Evolutionary conservation across 2,797 vertebrate genomes (phyloP), one percentile per base, ranked within the genome.

Genomic region (Pipistrellus pygmaeus): DNA sequence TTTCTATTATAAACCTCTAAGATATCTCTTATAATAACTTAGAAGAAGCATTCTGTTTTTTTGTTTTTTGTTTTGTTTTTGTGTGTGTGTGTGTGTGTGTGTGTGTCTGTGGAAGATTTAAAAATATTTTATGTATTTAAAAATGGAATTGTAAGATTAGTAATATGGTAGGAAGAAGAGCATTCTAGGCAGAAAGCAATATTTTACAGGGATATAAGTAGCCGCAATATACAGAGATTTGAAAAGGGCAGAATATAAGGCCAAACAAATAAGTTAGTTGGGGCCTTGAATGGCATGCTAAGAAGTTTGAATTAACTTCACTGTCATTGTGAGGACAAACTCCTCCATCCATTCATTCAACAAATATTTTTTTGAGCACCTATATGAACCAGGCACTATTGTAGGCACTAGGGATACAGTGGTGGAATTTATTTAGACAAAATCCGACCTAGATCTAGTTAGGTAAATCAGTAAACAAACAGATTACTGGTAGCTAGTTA

Each of bases 111-210:
- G 32, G 62, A 62, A 35, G 75, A 64, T 41, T 88, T 64, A 38
- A 93, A 66, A 94, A 71, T 41, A 32, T 83, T 84, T 93, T 85
- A 80, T 93, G 11, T 91, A 25, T 93, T 89, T 51, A 44, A 87
- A 48, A 8, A 87, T 23, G 66, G 7, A 38, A 51, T 90, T 92
- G 64, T 86, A 87, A 75, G 23, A 51, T 87, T 60, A 77, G 41
- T 73, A 91, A 62, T 78, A 86, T 84, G 27, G 11, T 82, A 85
- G 57, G 30, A 94, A 81, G 64, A 92, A 87, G 71, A 86, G 9
- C 35, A 78, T 85, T 82, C 57, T 5, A 91, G 72, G 41, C 18
- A 93, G 64, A 94, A 88, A 88, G 23, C 38, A 93, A 85, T 38
- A 30, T 94, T 95, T 88, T 72, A 84, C 30, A 92, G 73, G 57